Percentiles rank a stretch among this genome's conserved stretches.
Evolutionary conservation across 2,797 vertebrate species (phyloP).

Genomic region (Fratercula arctica): DNA sequence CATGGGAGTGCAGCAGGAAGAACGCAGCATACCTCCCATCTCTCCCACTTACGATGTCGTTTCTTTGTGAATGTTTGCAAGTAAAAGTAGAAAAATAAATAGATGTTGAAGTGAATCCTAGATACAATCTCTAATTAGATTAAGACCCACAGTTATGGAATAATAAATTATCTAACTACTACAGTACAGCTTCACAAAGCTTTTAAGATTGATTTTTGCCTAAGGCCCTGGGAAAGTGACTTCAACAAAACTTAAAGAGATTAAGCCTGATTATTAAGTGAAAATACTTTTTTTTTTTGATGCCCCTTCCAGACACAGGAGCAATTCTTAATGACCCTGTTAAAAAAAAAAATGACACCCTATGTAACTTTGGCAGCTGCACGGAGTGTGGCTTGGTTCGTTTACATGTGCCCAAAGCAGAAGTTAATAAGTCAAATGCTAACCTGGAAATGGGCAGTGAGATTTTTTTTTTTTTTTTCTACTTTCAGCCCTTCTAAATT

Average conservation of each 20-base stretch:
- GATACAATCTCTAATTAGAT: slow-evolving; percentile 55
- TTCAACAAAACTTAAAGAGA: slow-evolving; percentile 39
- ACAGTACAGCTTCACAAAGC: not conserved
- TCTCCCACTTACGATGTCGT: not conserved
- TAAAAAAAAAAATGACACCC: not conserved
- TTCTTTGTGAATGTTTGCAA: slow-evolving; percentile 4
- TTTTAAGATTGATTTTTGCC: slow-evolving; percentile 58
- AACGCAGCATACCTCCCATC: not conserved
- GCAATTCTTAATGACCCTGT: not conserved
- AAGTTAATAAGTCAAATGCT: slow-evolving; percentile 21
- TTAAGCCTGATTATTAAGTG: slow-evolving; percentile 41
- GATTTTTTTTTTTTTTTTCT: not conserved
- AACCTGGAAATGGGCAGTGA: not conserved
- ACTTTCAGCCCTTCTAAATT: slow-evolving; percentile 40
- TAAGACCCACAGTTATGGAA: slow-evolving; percentile 49
- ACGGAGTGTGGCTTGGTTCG: not conserved
- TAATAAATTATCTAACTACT: slow-evolving; percentile 48
- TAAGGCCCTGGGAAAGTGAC: not conserved
- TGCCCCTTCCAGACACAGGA: not conserved
- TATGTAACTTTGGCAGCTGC: not conserved
- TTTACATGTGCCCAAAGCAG: not conserved
- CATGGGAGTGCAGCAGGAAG: not conserved
- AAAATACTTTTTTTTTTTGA: not conserved
- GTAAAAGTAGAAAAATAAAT: slow-evolving; percentile 43
- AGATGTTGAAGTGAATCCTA: not conserved